Percentiles rank a stretch among this genome's conserved stretches.
Evolutionary conservation across 1,140 invertebrate species (phyloP).

Genomic region (Zaprionus davidi): DNA sequence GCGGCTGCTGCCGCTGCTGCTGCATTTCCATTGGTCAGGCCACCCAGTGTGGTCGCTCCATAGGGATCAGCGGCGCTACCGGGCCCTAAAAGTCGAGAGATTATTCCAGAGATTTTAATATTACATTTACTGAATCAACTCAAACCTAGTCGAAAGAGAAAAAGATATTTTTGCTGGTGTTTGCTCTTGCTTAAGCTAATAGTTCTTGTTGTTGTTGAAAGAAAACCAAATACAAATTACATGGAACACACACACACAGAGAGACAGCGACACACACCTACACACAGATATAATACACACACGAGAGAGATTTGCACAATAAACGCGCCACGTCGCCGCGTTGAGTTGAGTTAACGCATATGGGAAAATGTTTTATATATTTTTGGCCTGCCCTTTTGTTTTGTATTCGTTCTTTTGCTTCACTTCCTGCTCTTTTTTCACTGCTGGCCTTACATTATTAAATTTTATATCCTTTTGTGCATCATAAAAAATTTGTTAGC

Average conservation of each 20-base stretch:
- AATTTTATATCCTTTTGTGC: constrained; percentile 66
- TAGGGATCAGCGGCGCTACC: constrained; percentile 69
- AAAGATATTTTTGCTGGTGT: constrained; percentile 1
- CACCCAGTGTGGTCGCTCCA: constrained; percentile 58
- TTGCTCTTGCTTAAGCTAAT: constrained; percentile 30
- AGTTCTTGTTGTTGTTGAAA: constrained; percentile 2
- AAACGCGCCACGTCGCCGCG: constrained; percentile 35
- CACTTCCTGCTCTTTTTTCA: constrained; percentile 29
- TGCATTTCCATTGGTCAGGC: constrained; percentile 66
- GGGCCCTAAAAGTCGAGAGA: constrained; percentile 65
- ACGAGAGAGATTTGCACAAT: constrained; percentile 50
- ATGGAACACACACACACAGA: constrained; percentile 25
- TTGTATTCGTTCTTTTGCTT: constrained; percentile 21
- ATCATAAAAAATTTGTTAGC: constrained; percentile 66
- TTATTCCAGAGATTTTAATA: constrained; percentile 9
- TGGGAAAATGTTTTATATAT: constrained; percentile 59
- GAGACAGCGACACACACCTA: constrained; percentile 26
- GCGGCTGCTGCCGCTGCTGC: constrained; percentile 34
- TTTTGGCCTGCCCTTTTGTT: constrained; percentile 37
- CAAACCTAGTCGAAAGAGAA: background rate
- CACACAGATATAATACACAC: constrained; percentile 12
- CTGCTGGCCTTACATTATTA: constrained; percentile 66
- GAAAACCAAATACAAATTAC: constrained; percentile 22
- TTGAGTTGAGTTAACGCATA: constrained; percentile 74
- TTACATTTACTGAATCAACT: background rate